Conservation (phyloP, 2,888 invertebrate genomes). For the Chorisops tibialis region DNA sequence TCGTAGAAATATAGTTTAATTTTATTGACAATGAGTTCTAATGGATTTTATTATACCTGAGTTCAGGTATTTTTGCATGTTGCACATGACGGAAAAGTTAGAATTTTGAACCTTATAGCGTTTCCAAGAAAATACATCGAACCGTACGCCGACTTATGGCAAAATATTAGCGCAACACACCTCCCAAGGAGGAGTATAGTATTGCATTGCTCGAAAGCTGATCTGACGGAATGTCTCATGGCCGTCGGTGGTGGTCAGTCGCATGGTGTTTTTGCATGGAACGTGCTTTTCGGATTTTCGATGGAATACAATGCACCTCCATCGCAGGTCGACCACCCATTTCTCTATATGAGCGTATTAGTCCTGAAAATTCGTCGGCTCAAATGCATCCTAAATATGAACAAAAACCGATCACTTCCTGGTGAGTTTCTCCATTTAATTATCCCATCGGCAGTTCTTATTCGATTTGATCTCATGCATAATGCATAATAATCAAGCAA, state of each 20-base stretch:
- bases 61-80: not conserved
- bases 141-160: not conserved
- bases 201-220: not conserved
- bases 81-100: not conserved
- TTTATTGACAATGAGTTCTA: slow-evolving; percentile 3
- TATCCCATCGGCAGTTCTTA: slow-evolving; percentile 25
- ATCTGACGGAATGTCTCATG: not conserved
- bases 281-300: too few species aligned
- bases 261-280: too few species aligned
- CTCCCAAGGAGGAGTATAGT: not conserved
- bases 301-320: too few species aligned
- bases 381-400: slow-evolving; percentile 3
- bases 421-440: slow-evolving; percentile 25
- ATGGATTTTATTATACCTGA: not conserved
- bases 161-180: slow-evolving; percentile 4
- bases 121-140: slow-evolving; percentile 19
- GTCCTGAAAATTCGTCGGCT: not conserved
- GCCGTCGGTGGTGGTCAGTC: too few species aligned
- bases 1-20: too few species aligned
- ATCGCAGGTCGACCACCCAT: not conserved
- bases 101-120: slow-evolving; percentile 5
- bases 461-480: slow-evolving; percentile 25
- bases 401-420: slow-evolving; percentile 17
- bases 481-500: slow-evolving; percentile 21
- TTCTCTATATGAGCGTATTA: not conserved